Base-by-base conservation (phyloP, 2,797 vertebrate species). In the Adrianichthys oophorus region DNA sequence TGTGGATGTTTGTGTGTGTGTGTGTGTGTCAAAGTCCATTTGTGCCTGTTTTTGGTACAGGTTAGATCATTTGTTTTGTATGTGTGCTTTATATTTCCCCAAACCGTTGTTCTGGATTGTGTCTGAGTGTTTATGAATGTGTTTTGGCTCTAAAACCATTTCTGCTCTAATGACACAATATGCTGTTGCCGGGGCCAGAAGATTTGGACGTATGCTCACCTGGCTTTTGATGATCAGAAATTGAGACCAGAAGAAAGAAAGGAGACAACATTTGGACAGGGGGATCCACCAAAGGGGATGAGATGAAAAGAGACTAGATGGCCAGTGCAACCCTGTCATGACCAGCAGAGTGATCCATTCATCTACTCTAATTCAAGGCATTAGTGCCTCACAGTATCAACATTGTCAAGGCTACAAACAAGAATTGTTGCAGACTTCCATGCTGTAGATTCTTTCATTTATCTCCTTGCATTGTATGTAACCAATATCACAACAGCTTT, bases 191-290 rank as follows among this genome's bases (percentile, higher is more conserved):
- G 88, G 77, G 84, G 89, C 90, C 92, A 84, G 78, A 57, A 68
- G 68, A 88, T 84, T 86, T 87, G 92, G 90, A 94, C 92, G 94
- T 93, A 93, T 93, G 94, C 94, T 95, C 94, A 95, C 88, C 90
- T 94, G 89, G 78, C 93, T 95, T 99, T 98, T 98, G 97, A 98
- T 97, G 94, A 93, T 73, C 91, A 89, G 91, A 95, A 95, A 96
- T 94, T 94, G 94, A 91, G 90, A 93, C 90, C 89, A 92, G 90
- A 90, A 93, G 93, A 93, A 90, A 93, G 93, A 93, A 92, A 92
- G 87, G 78, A 85, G 85, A 85, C 86, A 89, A 82, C 87, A 89
- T 89, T 89, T 89, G 87, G 85, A 86, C 86, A 78, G 74, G 87
- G 90, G 92, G 95, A 93, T 92, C 92, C 94, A 92, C 92, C 93